These are phyloP conservation scores for Cephus sareptanus DNA, from an alignment of 2,888 invertebrate species.

Conservation along the genomic window DNA sequence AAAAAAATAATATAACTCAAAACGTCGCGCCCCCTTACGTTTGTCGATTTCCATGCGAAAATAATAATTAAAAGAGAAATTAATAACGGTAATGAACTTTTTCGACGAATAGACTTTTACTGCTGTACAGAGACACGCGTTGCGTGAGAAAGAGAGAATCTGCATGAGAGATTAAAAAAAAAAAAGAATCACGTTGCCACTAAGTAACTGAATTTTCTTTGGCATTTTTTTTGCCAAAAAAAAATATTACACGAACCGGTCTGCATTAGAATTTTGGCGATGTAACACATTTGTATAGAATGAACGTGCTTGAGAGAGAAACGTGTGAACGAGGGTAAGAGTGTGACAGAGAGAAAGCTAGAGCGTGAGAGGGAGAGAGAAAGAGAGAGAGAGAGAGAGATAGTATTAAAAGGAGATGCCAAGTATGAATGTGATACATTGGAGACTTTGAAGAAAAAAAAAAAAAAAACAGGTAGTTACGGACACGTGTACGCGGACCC, in stretches of 20 bases:
- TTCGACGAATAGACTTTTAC: background rate
- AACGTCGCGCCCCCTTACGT: background rate
- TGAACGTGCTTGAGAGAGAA: slow-evolving; percentile 11
- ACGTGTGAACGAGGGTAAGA: slow-evolving; percentile 7
- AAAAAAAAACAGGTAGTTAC: too few species aligned
- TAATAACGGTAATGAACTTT: slow-evolving; percentile 23
- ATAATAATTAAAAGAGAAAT: slow-evolving; percentile 13
- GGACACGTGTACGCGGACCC: too few species aligned
- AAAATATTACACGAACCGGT: slow-evolving; percentile 6
- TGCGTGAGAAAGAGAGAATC: too few species aligned
- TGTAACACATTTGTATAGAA: background rate
- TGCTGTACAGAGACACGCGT: too few species aligned
- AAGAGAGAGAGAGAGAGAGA: slow-evolving; percentile 17
- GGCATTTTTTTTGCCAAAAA: slow-evolving; percentile 38
- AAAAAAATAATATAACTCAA: background rate
- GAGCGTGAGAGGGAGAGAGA: slow-evolving; percentile 1
- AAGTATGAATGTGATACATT: too few species aligned
- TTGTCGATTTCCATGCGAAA: background rate
- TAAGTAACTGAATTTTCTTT: slow-evolving; percentile 26
- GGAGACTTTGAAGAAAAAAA: too few species aligned
- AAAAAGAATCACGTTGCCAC: slow-evolving; percentile 7
- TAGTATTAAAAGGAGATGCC: background rate
- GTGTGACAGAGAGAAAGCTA: slow-evolving; percentile 5
- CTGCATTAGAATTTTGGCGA: slow-evolving; percentile 18
- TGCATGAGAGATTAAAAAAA: too few species aligned